Conservation (phyloP, 2,888 invertebrate genomes). For the Drosophila sordidula region DNA sequence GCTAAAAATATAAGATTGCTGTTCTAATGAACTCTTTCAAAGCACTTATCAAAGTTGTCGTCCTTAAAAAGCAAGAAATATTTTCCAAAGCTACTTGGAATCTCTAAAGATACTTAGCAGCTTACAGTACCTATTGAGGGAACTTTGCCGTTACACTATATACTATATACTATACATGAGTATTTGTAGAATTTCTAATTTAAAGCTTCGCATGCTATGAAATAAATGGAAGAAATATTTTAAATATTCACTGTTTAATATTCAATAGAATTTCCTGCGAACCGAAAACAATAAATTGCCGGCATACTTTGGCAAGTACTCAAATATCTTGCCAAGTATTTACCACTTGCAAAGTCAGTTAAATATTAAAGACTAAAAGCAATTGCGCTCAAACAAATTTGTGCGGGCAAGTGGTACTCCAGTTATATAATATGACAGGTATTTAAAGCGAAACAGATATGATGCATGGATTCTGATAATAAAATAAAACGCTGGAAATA, state of each 20-base stretch:
- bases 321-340: conserved; percentile 29
- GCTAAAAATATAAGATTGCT: no score
- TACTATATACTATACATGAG: neutral
- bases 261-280: conserved; percentile 1
- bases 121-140: no score
- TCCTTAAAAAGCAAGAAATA: no score
- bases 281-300: conserved; percentile 7
- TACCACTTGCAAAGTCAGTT: neutral
- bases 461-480: neutral
- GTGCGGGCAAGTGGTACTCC: no score
- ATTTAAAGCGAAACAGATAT: neutral
- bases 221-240: neutral
- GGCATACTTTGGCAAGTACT: conserved; percentile 8
- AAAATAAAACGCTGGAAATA: neutral
- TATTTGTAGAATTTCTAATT: neutral
- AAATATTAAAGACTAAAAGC: neutral
- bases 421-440: neutral
- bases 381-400: no score
- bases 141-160: no score
- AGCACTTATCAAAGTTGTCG: no score
- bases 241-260: neutral
- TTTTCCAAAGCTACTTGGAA: neutral
- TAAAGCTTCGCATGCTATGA: neutral
- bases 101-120: neutral
- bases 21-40: no score